Base-by-base conservation (phyloP, 2,888 invertebrate genomes). In the Oscheius sp. region DNA sequence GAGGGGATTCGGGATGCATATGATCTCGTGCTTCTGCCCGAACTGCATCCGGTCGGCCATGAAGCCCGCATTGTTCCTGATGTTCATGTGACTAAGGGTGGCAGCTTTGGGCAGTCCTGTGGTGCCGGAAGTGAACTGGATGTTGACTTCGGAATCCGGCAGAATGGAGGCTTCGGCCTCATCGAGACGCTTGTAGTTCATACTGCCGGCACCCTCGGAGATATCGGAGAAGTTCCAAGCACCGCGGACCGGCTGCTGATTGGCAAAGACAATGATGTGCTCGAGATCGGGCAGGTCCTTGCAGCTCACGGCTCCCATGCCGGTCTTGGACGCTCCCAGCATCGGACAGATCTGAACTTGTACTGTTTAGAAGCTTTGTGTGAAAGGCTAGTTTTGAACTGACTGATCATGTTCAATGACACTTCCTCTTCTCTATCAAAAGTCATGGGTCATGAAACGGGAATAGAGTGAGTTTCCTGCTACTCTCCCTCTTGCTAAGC, bases 11-110 rank as follows among this genome's bases (percentile, higher is more conserved):
- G 50, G 50, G 29, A 29, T 21, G 4, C 4, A 5, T 11, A 21
- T n/a, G 50, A 50, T 13, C 10, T 50, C 13, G 13, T 50, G 50
- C 53, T 57, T 37, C 32, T 74, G 42, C 9, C 47, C 47, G 11
- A 32, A 51, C 33, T 90, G 90, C 37, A 91, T 84, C 29, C 91
- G 87, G 37, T 87, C 90, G 0, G 93, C 93, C 72, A 93, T 90
- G 84, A 92, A 92, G 85, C 92, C 92, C 5, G 93, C 92, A 89
- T 95, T 95, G 89, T 96, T 95, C 1, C 94, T 91, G 32, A 94
- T 91, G 77, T 92, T 92, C 85, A 93, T 92, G 88, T 96, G 95
- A 1, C 91, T 88, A n/a, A 91, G 84, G 2, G 89, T 89, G 9
- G 90, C 91, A 58, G 94, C 95, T 90, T 95, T 95, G 0, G 95